Evolutionary conservation across 2,113 vertebrate species (phyloP), one percentile per base, ranked within the genome.

Genomic region (Furnarius figulus): DNA sequence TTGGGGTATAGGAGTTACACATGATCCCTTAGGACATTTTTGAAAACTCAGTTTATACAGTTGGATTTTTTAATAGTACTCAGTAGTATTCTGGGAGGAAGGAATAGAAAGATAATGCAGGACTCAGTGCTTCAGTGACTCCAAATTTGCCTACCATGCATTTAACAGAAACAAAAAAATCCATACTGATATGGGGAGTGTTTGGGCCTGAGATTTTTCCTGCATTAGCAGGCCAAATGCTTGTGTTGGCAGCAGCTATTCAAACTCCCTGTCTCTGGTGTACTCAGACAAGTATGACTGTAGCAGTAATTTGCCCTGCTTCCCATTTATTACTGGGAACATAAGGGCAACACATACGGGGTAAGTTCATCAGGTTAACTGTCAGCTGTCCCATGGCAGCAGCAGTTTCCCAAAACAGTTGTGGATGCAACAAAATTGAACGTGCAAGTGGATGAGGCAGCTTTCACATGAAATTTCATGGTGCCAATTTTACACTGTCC

Each of bases 201-300:
- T 47, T 56, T 62, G 33, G 88, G 30, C 59, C n/a, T 61, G 67
- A 88, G 74, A 14, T 70, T 62, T 39, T 50, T 49, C 50, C 53
- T 85, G 75, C 67, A 70, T 31, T 67, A 93, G 73, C 49, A 93
- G 16, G 65, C 31, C 78, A 87, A 87, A 85, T 39, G 9, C 66
- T 56, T 79, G 15, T 70, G 24, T 70, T 67, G 39, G 63, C 11
- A 66, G 83, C 59, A 85, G 58, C 58, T 46, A 40, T 46, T 75
- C 71, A 37, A 27, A 77, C 27, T 78, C 68, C 28, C 63, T 23
- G 13, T 70, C 40, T 72, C 44, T 75, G 81, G 20, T 30, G 52
- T 55, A 50, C 33, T 82, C 9, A 1, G 40, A 70, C 7, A 58
- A 58, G 20, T 85, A 70, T 0, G 0, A 70, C 9, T 62, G 39